Conservation (phyloP, 2,797 vertebrate genomes). For the Fistularia tabacaria region DNA sequence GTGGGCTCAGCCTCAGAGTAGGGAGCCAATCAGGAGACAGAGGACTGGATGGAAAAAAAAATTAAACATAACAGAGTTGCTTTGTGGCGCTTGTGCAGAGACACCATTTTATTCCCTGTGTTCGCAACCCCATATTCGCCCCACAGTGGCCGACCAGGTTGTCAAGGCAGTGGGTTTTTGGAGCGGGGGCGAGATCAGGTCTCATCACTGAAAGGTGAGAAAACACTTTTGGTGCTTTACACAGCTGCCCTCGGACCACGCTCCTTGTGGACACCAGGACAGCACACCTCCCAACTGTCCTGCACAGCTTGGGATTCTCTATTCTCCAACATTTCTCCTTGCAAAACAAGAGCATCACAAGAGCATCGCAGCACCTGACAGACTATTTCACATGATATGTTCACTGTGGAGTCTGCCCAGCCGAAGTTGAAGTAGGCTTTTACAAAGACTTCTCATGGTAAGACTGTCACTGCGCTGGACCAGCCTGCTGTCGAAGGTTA, state of each 20-base stretch:
- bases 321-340: slow-evolving; percentile 32
- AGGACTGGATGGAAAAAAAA: slow-evolving; percentile 56
- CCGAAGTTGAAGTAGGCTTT: slow-evolving; percentile 32
- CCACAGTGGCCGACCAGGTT: slow-evolving; percentile 38
- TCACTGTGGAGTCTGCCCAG: slow-evolving; percentile 66
- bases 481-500: slow-evolving; percentile 42
- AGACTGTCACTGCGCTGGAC: slow-evolving; percentile 27
- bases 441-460: slow-evolving; percentile 25
- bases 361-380: slow-evolving; percentile 22
- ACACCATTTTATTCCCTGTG: slow-evolving; percentile 52
- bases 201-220: slow-evolving; percentile 35
- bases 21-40: slow-evolving; percentile 71
- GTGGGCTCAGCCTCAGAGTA: slow-evolving; percentile 67
- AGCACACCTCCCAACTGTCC: slow-evolving; percentile 33
- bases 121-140: slow-evolving; percentile 37
- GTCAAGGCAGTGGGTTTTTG: slow-evolving; percentile 34
- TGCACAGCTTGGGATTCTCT: slow-evolving; percentile 33
- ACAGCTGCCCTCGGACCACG: slow-evolving; percentile 50
- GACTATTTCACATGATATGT: slow-evolving; percentile 43
- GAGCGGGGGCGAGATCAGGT: slow-evolving; percentile 22
- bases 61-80: slow-evolving; percentile 40
- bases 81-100: slow-evolving; percentile 49
- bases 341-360: slow-evolving; percentile 27
- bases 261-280: slow-evolving; percentile 46
- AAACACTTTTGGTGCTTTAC: slow-evolving; percentile 60